These are phyloP conservation scores for Vanessa atalanta DNA, from an alignment of 1,140 invertebrate genomes.

Conservation along the genomic window DNA sequence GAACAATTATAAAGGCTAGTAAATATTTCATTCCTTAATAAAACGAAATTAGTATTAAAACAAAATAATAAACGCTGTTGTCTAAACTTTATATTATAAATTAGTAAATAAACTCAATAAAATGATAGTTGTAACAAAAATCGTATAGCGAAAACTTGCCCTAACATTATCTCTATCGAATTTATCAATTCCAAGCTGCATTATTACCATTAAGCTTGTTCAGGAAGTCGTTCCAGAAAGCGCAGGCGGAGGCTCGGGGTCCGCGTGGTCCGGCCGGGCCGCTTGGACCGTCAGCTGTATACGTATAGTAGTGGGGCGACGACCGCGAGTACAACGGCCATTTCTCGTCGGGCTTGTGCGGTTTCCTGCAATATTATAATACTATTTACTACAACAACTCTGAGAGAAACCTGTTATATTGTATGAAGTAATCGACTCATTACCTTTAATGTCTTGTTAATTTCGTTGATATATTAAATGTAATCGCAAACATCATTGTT, in stretches of 20 bases:
- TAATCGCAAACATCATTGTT: too few species aligned
- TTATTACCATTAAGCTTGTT: conserved; percentile 88
- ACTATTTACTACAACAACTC: not conserved
- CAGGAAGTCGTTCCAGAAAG: conserved; percentile 97
- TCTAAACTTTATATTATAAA: too few species aligned
- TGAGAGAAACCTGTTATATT: not conserved
- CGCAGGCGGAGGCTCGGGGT: conserved; percentile 92
- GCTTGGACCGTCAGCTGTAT: conserved; percentile 88
- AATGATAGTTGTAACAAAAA: too few species aligned
- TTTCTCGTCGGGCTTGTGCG: conserved; percentile 88
- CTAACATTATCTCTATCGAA: not conserved
- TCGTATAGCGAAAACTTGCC: too few species aligned
- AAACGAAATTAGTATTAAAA: too few species aligned
- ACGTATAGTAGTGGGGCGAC: conserved; percentile 93
- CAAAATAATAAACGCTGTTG: too few species aligned
- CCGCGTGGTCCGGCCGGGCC: conserved; percentile 87
- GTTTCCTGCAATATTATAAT: conserved; percentile 84
- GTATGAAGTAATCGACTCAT: too few species aligned
- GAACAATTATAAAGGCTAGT: too few species aligned
- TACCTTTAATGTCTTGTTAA: too few species aligned
- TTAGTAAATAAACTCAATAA: too few species aligned
- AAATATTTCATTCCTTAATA: too few species aligned
- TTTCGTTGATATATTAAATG: too few species aligned
- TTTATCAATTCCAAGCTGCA: not conserved
- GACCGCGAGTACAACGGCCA: conserved; percentile 94